Evolutionary conservation across 2,113 vertebrate species (phyloP), one percentile per base, ranked within the genome.

Genomic region (Plecturocebus donacophilus): DNA sequence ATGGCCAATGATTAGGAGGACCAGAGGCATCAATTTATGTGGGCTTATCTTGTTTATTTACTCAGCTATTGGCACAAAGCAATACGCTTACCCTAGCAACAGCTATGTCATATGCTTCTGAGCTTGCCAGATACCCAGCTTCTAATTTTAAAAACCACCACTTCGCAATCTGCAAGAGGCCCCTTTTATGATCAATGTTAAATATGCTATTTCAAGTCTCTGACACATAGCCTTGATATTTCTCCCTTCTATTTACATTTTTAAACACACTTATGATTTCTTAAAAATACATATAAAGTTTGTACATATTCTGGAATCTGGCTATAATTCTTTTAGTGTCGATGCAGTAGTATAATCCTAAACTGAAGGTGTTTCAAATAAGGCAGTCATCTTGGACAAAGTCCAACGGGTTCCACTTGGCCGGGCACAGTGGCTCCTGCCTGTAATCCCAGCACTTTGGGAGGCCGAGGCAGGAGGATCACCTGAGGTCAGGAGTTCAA

Each of bases 1-100:
- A 98, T 98, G 98, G 98, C 92, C 98, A 97, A 19, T 90, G 97
- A 84, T 97, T 98, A 92, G 38, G 86, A 93, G 83, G 94, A 97
- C 86, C 90, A 35, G 47, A 97, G 98, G 96, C 96, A 97, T 96
- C 97, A 64, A 89, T 97, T 97, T 97, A 87, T 7, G 96, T 97
- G 98, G 97, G 97, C 94, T 98, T 79, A 96, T 96, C 97, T 95
- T 98, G 96, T 97, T 98, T 98, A 84, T 98, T 98, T 97, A 79
- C 96, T 97, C 95, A 97, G 96, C 45, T 96, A 91, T 81, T 97
- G 97, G 97, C 95, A 87, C 91, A 94, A 76, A 93, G 35, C 93
- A 86, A 56, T n/a, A n/a, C 87, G 81, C 91, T 81, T 21, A 93
- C 92, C 97, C 91, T 96, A 97, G 93, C 86, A 32, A 97, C 90